phyloP scores from a whole-genome alignment of 2,797 vertebrate species.

The Sternarchorhynchus goeldii region DNA sequence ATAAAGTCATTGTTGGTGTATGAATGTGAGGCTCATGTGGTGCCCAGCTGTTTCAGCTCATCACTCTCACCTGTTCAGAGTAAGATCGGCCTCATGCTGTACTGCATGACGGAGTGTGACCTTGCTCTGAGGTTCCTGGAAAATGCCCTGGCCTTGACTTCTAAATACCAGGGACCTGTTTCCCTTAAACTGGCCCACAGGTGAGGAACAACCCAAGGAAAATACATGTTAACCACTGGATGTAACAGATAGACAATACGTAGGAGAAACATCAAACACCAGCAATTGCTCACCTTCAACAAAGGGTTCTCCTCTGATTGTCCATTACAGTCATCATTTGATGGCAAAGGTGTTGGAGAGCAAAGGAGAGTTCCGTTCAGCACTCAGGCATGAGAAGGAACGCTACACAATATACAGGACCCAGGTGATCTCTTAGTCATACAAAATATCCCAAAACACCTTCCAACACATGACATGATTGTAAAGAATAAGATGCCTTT shows the following conservation, averaged over 20 bases:
- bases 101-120: slow-evolving; percentile 89
- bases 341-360: slow-evolving; percentile 89
- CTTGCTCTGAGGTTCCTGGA: slow-evolving; percentile 89
- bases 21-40: background rate
- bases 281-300: background rate
- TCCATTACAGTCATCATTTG: slow-evolving; percentile 82
- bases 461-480: background rate
- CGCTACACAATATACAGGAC: slow-evolving; percentile 87
- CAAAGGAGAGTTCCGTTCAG: slow-evolving; percentile 89
- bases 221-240: background rate
- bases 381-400: slow-evolving; percentile 91
- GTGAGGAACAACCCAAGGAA: slow-evolving; percentile 66
- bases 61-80: slow-evolving; percentile 72
- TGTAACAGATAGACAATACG: background rate
- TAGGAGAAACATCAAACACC: background rate
- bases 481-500: too few species aligned
- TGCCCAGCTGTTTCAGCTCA: background rate
- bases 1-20: background rate
- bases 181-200: slow-evolving; percentile 88
- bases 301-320: background rate
- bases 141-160: slow-evolving; percentile 81
- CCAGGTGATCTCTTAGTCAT: slow-evolving; percentile 75
- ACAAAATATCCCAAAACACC: background rate
- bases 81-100: slow-evolving; percentile 89
- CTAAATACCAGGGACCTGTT: slow-evolving; percentile 84